Percentiles rank a stretch among this genome's conserved stretches.
Evolutionary conservation across 2,888 invertebrate species (phyloP).

Genomic region (Digitonthophagus gazella): DNA sequence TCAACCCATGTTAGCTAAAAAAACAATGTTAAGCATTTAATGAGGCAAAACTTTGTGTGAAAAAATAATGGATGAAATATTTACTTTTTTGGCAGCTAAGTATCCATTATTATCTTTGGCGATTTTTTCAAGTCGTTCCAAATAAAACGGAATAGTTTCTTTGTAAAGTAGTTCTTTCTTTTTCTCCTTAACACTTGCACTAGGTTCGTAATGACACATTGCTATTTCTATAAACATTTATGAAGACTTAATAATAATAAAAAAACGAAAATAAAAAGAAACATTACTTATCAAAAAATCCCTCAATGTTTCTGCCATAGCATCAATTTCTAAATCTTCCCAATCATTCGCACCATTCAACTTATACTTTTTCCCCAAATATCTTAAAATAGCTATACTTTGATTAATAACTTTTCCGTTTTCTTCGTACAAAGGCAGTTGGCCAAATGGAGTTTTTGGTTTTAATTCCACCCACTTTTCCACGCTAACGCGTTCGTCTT

Average conservation of each 20-base stretch:
- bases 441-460: slow-evolving; percentile 58
- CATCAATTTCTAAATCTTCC: slow-evolving; percentile 62
- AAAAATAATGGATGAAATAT: neutral
- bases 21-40: too few species aligned
- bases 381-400: slow-evolving; percentile 60
- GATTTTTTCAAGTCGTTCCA: slow-evolving; percentile 58
- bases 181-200: slow-evolving; percentile 52
- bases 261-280: neutral
- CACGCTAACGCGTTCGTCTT: neutral
- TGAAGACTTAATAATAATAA: neutral
- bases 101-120: slow-evolving; percentile 61
- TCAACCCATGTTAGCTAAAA: slow-evolving; percentile 9
- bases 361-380: slow-evolving; percentile 60
- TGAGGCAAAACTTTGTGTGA: neutral
- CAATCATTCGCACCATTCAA: slow-evolving; percentile 57
- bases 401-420: slow-evolving; percentile 62
- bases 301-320: slow-evolving; percentile 58
- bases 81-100: slow-evolving; percentile 55
- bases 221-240: slow-evolving; percentile 47
- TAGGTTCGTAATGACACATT: slow-evolving; percentile 54
- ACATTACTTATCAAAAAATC: slow-evolving; percentile 52
- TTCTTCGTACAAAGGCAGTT: slow-evolving; percentile 61
- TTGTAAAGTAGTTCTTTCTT: slow-evolving; percentile 53
- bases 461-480: slow-evolving; percentile 16
- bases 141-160: slow-evolving; percentile 58